Conservation (phyloP, 2,888 invertebrate genomes). For the Sycophila texana region DNA sequence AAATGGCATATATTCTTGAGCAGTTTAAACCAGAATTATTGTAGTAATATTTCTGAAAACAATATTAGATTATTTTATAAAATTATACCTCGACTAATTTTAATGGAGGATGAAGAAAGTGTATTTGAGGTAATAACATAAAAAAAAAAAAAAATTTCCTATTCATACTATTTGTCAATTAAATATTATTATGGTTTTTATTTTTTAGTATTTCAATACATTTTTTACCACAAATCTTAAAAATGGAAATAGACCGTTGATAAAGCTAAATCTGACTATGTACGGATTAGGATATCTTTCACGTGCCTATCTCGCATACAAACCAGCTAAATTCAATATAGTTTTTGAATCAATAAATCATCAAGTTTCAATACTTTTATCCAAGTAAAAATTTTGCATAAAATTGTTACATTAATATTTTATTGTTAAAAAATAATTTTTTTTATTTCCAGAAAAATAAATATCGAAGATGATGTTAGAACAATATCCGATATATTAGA, state of each 20-base stretch:
- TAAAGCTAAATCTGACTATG: slow-evolving; percentile 77
- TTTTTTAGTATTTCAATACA: slow-evolving; percentile 63
- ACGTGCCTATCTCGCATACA: slow-evolving; percentile 74
- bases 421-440: slow-evolving; percentile 4
- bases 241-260: slow-evolving; percentile 48
- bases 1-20: slow-evolving; percentile 63
- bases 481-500: slow-evolving; percentile 77
- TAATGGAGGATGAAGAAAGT: slow-evolving; percentile 23
- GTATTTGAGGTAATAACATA: slow-evolving; percentile 36
- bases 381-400: slow-evolving; percentile 61
- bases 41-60: slow-evolving; percentile 47
- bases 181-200: slow-evolving; percentile 26
- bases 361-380: slow-evolving; percentile 69
- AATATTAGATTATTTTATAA: slow-evolving; percentile 65
- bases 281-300: slow-evolving; percentile 80
- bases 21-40: slow-evolving; percentile 45
- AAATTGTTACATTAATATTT: neutral
- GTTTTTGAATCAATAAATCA: slow-evolving; percentile 76
- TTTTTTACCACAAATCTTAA: slow-evolving; percentile 60
- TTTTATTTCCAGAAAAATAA: slow-evolving; percentile 68
- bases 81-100: slow-evolving; percentile 58
- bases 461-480: slow-evolving; percentile 70
- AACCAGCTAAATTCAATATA: slow-evolving; percentile 71
- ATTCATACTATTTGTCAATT: neutral
- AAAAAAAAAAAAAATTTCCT: neutral